Conservation (phyloP, 92 coral and sea anemone genomes). For the Paramuricea clavata region DNA sequence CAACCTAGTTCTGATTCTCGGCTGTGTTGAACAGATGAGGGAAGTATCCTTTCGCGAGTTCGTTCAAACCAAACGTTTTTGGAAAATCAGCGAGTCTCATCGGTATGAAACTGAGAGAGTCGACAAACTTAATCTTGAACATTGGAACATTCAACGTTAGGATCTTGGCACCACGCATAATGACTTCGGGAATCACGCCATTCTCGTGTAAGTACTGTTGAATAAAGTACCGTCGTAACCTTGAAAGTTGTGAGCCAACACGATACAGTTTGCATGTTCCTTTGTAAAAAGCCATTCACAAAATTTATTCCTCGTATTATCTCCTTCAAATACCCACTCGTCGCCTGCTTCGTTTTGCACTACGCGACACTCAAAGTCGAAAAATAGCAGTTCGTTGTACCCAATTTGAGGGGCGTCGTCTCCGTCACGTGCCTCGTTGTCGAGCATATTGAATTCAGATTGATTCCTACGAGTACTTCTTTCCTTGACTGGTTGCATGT, state of each 20-base stretch:
- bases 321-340: constrained; percentile 50
- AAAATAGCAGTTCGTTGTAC: background rate
- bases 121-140: constrained; percentile 42
- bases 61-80: constrained; percentile 48
- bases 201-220: constrained; percentile 39
- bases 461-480: no score
- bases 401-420: no score
- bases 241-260: background rate
- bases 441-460: no score
- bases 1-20: constrained; percentile 42
- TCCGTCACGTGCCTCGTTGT: no score
- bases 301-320: no score
- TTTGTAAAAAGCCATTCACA: no score
- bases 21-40: constrained; percentile 54
- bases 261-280: no score
- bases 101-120: constrained; percentile 47
- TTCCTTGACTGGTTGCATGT: no score
- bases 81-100: constrained; percentile 5
- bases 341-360: constrained; percentile 47
- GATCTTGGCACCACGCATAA: constrained; percentile 65
- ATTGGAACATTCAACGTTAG: constrained; percentile 40
- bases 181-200: constrained; percentile 25
- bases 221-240: constrained; percentile 22
- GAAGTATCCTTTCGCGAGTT: constrained; percentile 63
- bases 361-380: constrained; percentile 45